A percentile compares a stretch with the other conserved stretches of the same genome.
Evolutionary conservation across 2,113 vertebrate species (phyloP).

Genomic region (zebrafish (Danio rerio)): GRCz12tu NC_133179.1:22514501-22515000

Average conservation of each 20-base stretch:
- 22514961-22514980: too few species aligned
- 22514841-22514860: neutral
- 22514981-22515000: too few species aligned
- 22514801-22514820: neutral
- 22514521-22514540: neutral
- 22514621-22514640: neutral
- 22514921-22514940: too few species aligned
- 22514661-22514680: constrained; percentile 2
- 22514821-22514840: neutral
- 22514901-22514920: neutral
- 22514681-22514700: neutral
- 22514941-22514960: too few species aligned
- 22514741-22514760: constrained; percentile 13
- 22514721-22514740: constrained; percentile 19
- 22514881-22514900: neutral
- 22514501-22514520: neutral
- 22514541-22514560: neutral
- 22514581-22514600: neutral
- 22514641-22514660: neutral
- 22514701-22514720: constrained; percentile 25
- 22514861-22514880: neutral
- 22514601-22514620: neutral
- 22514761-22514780: neutral
- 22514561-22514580: neutral
- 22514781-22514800: constrained; percentile 1